Base-by-base conservation (phyloP, 2,797 vertebrate genomes). In the Sparidentex hasta region DNA sequence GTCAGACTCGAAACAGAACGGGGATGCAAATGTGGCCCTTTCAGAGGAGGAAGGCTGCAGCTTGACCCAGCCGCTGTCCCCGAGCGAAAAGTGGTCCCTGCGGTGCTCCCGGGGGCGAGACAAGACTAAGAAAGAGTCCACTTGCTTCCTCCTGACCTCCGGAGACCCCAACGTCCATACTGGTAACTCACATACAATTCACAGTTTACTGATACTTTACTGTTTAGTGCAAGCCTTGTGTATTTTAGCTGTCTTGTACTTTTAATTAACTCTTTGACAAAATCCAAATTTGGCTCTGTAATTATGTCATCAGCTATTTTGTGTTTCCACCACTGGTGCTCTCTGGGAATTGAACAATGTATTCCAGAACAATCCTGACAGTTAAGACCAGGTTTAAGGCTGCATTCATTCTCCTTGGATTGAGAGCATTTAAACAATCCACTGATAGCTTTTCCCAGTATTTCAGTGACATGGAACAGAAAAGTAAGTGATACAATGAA, bases 1-100 rank as follows among this genome's bases (percentile, higher is more conserved):
- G 66, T 86, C 92, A 99, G 98, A 97, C 91, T 98, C 97, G 59
- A 98, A 99, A 90, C 98, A 98, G 95, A 99, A 99, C 0, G 98
- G 98, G 0, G 98, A 99, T 67, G 97, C 97, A 87, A 98, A 95
- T 0, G 95, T 94, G 65, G 96, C 96, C 87, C 94, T 97, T 92
- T 96, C 97, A 0, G 97, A 98, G 0, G 97, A 97, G 52, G 98
- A 99, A 87, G 94, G 95, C 85, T 95, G 94, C 75, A 95, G 94
- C 27, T 93, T 96, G 92, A 97, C 96, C 11, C 95, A 97, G 91
- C 97, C 97, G 0, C 95, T 97, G 0, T 88, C 92, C 0, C 95
- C 95, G 0, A 96, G 95, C 55, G 97, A 97, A 58, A 96, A 95
- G 82, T 93, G 96, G 92, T 94, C 96, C 9, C 88, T 96, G 81